These are phyloP conservation scores for Sebastiscus tertius DNA, from an alignment of 2,797 vertebrate species.

Conservation along the genomic window DNA sequence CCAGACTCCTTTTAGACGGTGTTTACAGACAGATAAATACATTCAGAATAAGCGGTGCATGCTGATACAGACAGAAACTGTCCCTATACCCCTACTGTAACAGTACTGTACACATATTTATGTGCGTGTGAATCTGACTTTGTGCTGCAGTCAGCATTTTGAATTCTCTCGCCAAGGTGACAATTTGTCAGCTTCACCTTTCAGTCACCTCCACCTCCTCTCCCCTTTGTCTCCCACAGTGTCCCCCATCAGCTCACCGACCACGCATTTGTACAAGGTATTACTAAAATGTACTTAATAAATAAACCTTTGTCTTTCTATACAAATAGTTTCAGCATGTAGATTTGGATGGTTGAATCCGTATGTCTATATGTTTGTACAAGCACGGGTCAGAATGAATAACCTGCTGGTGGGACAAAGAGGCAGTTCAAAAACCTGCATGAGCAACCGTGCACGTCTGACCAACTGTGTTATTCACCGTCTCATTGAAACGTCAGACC, in stretches of 20 bases:
- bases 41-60: background rate
- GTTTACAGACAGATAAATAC: background rate
- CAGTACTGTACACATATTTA: background rate
- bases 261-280: background rate
- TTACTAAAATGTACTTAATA: background rate
- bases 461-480: background rate
- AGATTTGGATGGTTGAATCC: background rate
- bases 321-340: background rate
- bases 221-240: constrained; percentile 6
- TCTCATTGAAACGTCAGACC: background rate
- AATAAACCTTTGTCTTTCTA: background rate
- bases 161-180: constrained; percentile 39
- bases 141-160: constrained; percentile 49
- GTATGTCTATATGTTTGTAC: background rate
- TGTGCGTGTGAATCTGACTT: constrained; percentile 14
- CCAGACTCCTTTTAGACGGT: background rate
- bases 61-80: background rate
- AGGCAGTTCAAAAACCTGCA: constrained; percentile 1
- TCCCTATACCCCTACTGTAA: background rate
- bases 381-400: background rate
- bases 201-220: background rate
- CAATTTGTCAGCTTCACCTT: constrained; percentile 25
- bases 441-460: background rate
- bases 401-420: constrained; percentile 9
- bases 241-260: background rate